phyloP scores from a whole-genome alignment of 2,888 invertebrate species.

The Liodrosophila aerea region DNA sequence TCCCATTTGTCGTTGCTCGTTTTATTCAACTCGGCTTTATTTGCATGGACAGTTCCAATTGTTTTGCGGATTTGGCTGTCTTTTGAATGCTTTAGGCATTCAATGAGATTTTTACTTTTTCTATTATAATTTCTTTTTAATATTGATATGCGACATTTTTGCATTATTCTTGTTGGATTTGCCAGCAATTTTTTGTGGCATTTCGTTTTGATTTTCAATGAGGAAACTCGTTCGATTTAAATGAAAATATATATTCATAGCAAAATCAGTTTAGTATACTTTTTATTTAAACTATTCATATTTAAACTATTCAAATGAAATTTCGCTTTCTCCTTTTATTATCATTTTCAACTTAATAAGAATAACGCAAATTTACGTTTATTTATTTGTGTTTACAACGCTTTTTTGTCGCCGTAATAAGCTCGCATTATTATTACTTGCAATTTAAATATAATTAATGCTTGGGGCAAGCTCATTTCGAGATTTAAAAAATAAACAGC shows the following conservation, averaged over 20 bases:
- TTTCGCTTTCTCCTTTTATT: too few relatives aligned
- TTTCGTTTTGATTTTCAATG: too few relatives aligned
- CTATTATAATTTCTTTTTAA: neutral
- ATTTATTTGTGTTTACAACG: too few relatives aligned
- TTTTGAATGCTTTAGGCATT: neutral
- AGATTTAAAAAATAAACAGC: neutral
- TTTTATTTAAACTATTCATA: too few relatives aligned
- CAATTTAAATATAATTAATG: constrained; percentile 18
- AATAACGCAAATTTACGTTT: too few relatives aligned
- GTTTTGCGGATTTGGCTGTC: constrained; percentile 16
- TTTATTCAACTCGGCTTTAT: constrained; percentile 13
- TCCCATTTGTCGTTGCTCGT: neutral
- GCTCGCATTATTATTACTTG: neutral
- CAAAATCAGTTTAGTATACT: too few relatives aligned
- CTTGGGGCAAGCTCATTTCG: constrained; percentile 3
- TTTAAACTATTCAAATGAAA: too few relatives aligned
- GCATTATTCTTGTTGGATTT: too few relatives aligned
- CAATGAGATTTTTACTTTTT: neutral
- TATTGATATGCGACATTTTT: neutral
- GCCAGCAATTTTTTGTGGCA: too few relatives aligned
- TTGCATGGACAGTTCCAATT: constrained; percentile 36
- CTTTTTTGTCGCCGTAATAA: neutral
- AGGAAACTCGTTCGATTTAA: too few relatives aligned
- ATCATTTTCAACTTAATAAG: too few relatives aligned
- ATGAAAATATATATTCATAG: too few relatives aligned